phyloP scores from a whole-genome alignment of 1,140 invertebrate species.

The Brachionus rotundiformis region DNA sequence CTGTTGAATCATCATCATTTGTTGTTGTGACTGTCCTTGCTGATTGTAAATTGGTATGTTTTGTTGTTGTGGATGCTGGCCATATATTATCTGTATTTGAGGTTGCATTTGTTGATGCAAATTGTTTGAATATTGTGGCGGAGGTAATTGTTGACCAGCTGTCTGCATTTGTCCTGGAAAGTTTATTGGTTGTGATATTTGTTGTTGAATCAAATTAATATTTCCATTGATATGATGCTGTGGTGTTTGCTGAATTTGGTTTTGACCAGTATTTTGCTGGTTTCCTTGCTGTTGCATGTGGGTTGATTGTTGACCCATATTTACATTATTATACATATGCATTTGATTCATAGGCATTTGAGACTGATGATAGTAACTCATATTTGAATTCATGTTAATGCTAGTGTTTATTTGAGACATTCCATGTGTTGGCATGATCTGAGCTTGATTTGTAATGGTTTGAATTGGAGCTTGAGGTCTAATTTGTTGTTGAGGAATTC shows the following conservation, averaged over 20 bases:
- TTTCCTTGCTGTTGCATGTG: not conserved
- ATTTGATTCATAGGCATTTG: constrained; percentile 30
- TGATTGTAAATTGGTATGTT: constrained; percentile 8
- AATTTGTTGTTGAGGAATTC: constrained; percentile 5
- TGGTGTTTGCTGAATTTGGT: not conserved
- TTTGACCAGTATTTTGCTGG: not conserved
- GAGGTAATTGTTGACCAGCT: not conserved
- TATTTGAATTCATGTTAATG: not conserved
- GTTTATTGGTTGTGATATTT: not conserved
- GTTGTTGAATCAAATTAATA: constrained; percentile 20
- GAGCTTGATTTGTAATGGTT: not conserved
- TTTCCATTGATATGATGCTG: not conserved
- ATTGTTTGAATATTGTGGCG: not conserved
- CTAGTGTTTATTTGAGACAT: not conserved
- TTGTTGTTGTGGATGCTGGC: not conserved
- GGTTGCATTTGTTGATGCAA: not conserved
- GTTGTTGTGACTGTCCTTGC: constrained; percentile 5
- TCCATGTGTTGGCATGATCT: not conserved
- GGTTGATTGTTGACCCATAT: not conserved
- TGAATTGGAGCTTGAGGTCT: not conserved
- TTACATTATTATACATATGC: not conserved
- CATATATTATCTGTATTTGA: not conserved
- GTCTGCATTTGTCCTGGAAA: not conserved
- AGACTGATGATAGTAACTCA: constrained; percentile 5
- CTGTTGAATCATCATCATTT: constrained; percentile 23